Evolutionary conservation across 2,888 invertebrate genomes (phyloP), one percentile per base, ranked within the genome.

Genomic region (Scaeva pyrastri): DNA sequence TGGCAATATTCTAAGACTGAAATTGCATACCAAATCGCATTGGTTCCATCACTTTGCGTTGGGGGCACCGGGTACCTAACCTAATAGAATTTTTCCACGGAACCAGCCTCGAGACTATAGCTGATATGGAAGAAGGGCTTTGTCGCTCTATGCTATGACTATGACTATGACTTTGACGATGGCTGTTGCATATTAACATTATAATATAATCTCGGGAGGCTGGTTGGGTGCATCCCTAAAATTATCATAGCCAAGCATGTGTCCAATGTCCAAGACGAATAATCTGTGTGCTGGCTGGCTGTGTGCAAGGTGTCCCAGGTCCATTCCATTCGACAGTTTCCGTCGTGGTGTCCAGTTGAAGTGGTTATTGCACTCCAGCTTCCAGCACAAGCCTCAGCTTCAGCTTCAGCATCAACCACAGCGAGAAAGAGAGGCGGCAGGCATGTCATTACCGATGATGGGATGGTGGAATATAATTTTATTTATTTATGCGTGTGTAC

Each of bases 401-500:
- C 31, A 31, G 31, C 31, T 7, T 12, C 48, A 45, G 48, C n/a
- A 26, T 7, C 19, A 19, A 5, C 31, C 3, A 3, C 19, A 62
- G 23, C 10, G n/a, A 48, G 62, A 64, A 31, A 48, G 19, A 70
- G 62, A 78, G 79, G 70, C 74, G 84, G 56, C 64, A 64, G 64
- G 58, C 74, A 70, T 64, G 83, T 84, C 83, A 84, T 84, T 84
- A 84, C 64, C 43, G 31, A 31, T 6, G 6, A 26, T n/a, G 19
- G 16, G 6, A 26, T n/a, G 19, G 16, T 31, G 68, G 68, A 74
- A 72, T 70, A 74, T 80, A 84, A 80, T 84, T 84, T 79, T 80
- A 84, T 80, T 84, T 75, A 84, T 79, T 84, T 84, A 84, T 84
- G 79, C 84, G 75, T 74, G 72, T 52, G 60, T 66, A 58, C 16